Evolutionary conservation across 92 coral and sea anemone species (phyloP), one percentile per base, ranked within the genome.

Genomic region (Actinostola sp.): DNA sequence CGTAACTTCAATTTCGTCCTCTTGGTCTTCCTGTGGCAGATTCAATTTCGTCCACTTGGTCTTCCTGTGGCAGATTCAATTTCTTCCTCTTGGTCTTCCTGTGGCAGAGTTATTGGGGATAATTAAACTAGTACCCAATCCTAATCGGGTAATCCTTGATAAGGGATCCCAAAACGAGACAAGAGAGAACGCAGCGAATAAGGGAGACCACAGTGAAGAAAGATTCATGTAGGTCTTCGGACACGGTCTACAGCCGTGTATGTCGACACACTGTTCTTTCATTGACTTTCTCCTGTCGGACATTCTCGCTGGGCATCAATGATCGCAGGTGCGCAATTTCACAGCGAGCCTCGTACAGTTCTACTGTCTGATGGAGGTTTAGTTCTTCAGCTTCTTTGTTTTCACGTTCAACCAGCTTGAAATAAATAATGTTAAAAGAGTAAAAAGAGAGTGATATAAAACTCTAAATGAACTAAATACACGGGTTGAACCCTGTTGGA

Each of bases 291-390:
- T 84, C 84, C 0, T 70, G 77, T 57, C 84, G 79, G 3, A 88
- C 83, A 58, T 88, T 78, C 77, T 90, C 97, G 46, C 83, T 63
- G 8, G 97, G 97, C 27, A 87, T 55, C 19, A 90, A 51, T 26
- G 97, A 84, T 36, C 82, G 84, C 26, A 95, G 77, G 34, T 89
- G 97, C 33, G 94, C 92, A 30, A 95, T 89, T 70, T 95, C 91
- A 73, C 93, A 86, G 35, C 97, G 92, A 2, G 99, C 91, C 67
- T 95, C 96, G 69, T 92, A 95, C 38, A 95, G 87, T 62, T 95
- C 97, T 17, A 88, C 95, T 16, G 97, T 92, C 65, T 95, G 97
- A 28, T 92, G 97, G 16, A 77, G 64, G 70, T 89, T 87, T 28
- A 69, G 82, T 73, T 95, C 99, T 42, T 86, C 85, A 24, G 85